Conservation (phyloP, 2,888 invertebrate species). For the Limnephilus auricula region DNA sequence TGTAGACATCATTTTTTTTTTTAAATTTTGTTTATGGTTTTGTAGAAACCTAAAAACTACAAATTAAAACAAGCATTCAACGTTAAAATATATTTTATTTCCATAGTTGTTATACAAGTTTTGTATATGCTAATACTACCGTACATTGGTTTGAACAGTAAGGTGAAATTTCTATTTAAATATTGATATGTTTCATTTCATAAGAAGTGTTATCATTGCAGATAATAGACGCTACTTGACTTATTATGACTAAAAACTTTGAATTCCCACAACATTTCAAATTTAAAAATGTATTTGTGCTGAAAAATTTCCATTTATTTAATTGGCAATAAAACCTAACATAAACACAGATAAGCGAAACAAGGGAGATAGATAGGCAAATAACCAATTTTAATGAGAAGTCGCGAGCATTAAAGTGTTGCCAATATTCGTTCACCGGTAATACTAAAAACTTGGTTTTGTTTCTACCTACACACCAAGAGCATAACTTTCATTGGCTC, state of each 20-base stretch:
- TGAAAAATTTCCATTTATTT: background rate
- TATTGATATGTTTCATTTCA: constrained; percentile 58
- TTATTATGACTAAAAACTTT: background rate
- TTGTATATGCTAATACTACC: constrained; percentile 61
- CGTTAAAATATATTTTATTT: constrained; percentile 66
- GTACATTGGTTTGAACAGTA: constrained; percentile 64
- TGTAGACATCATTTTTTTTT: no score
- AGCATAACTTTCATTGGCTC: no score
- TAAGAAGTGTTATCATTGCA: constrained; percentile 47
- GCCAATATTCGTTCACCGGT: no score
- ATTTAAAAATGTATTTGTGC: background rate
- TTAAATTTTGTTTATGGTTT: background rate
- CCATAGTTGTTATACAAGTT: constrained; percentile 60
- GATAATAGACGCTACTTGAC: background rate
- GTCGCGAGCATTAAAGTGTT: no score
- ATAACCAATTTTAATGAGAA: no score
- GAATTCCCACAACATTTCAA: background rate
- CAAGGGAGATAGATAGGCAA: background rate
- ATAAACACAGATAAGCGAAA: background rate
- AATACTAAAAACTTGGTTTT: no score
- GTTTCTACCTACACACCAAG: no score
- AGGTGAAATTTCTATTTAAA: constrained; percentile 63
- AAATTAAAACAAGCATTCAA: constrained; percentile 46
- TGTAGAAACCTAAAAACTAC: background rate
- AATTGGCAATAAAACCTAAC: background rate